Evolutionary conservation across 2,113 vertebrate species (phyloP).

Genomic region (Myxocyprinus asiaticus): DNA sequence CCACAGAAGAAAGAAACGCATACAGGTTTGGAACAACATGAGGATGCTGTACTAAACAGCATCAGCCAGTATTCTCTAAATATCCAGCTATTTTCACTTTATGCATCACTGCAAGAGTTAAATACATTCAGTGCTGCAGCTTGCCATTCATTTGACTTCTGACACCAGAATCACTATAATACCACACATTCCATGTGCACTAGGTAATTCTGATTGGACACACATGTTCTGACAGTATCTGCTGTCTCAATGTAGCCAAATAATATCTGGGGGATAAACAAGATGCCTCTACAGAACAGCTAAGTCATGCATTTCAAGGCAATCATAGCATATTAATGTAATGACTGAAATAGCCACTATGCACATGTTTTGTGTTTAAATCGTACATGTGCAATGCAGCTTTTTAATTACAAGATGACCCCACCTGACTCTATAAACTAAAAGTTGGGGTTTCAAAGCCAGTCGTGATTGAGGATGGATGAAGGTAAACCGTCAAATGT

Average conservation of each 20-base stretch:
- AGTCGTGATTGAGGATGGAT: constrained; percentile 34
- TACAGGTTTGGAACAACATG: no score
- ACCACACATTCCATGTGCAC: constrained; percentile 45
- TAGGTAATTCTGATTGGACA: constrained; percentile 49
- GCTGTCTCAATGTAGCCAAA: constrained; percentile 47
- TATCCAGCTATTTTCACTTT: no score
- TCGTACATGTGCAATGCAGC: constrained; percentile 52
- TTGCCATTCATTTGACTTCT: constrained; percentile 48
- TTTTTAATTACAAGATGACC: constrained; percentile 57
- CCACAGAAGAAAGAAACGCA: no score
- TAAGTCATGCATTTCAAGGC: constrained; percentile 51
- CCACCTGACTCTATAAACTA: constrained; percentile 57
- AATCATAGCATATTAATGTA: constrained; percentile 53
- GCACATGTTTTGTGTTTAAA: constrained; percentile 52
- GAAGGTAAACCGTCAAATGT: constrained; percentile 35
- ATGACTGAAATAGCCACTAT: constrained; percentile 52
- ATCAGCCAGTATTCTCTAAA: no score
- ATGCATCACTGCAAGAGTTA: constrained; percentile 20
- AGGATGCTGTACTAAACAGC: no score
- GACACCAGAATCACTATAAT: constrained; percentile 55
- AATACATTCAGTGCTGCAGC: constrained; percentile 9
- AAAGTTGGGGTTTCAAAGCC: constrained; percentile 42
- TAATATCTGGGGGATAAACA: constrained; percentile 52
- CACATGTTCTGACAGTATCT: constrained; percentile 53
- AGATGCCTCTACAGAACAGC: constrained; percentile 44